phyloP scores from a whole-genome alignment of 2,888 invertebrate genomes.

The Diabrotica balteata region DNA sequence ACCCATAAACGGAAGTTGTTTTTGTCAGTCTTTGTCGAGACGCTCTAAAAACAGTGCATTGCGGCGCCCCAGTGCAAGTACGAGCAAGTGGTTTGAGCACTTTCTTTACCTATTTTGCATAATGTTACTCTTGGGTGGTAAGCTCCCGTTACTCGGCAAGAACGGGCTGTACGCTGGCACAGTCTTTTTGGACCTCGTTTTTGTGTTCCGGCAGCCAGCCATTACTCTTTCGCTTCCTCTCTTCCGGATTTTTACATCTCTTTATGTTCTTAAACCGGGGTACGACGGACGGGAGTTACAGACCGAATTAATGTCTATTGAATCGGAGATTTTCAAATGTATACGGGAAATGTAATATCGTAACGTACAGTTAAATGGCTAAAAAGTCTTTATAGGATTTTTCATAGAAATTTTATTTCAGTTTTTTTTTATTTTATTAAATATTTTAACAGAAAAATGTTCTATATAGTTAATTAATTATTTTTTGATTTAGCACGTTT shows the following conservation, averaged over 20 bases:
- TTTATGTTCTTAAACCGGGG: constrained; percentile 18
- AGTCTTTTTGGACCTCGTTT: constrained; percentile 45
- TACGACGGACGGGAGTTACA: neutral
- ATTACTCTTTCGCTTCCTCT: constrained; percentile 32
- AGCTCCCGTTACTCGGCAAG: constrained; percentile 47
- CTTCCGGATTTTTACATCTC: constrained; percentile 27
- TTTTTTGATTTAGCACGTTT: no score
- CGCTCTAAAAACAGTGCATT: constrained; percentile 1
- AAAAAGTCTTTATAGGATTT: no score
- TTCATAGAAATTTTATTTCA: no score
- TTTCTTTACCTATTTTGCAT: constrained; percentile 53
- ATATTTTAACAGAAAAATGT: no score
- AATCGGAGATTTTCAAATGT: neutral
- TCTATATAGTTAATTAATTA: no score
- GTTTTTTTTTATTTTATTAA: no score
- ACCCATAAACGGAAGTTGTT: no score
- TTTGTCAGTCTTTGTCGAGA: no score
- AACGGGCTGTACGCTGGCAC: constrained; percentile 42
- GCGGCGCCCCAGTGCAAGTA: neutral
- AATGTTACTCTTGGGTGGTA: constrained; percentile 56
- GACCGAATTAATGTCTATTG: constrained; percentile 21
- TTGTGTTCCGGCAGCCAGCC: constrained; percentile 51
- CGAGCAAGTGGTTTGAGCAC: constrained; percentile 33
- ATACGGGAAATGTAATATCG: no score
- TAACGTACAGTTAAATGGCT: no score